A percentile compares a stretch with the other conserved stretches of the same genome.
Conservation (phyloP, 2,888 invertebrate species). For the Harpagoxenus sublaevis region DNA sequence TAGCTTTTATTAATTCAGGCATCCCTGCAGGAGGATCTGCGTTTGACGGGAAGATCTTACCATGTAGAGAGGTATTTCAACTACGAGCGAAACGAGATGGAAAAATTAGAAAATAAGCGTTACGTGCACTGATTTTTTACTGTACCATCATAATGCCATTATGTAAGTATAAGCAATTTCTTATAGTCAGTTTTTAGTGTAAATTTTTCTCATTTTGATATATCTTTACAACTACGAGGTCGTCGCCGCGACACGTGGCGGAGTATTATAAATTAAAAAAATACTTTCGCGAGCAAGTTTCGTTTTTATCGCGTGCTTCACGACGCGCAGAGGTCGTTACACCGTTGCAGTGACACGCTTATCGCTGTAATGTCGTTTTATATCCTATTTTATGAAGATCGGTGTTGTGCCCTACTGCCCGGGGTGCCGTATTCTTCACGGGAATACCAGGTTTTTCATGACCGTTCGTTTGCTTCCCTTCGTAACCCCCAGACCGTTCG, state of each 20-base stretch:
- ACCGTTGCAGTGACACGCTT: conserved; percentile 38
- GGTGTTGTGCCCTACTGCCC: not conserved
- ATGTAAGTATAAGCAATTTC: not conserved
- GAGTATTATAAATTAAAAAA: conserved; percentile 31
- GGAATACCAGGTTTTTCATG: conserved; percentile 44
- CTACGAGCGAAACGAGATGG: too few relatives aligned
- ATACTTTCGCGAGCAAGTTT: conserved; percentile 21
- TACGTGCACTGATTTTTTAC: not conserved
- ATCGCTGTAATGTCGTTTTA: conserved; percentile 53
- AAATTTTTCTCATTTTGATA: conserved; percentile 15
- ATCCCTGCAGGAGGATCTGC: not conserved
- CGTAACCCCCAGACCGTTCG: conserved; percentile 22
- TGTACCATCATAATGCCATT: not conserved
- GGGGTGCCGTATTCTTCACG: conserved; percentile 10
- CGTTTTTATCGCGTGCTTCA: conserved; percentile 58
- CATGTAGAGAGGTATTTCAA: not conserved
- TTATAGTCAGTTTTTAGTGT: not conserved
- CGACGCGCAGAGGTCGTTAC: conserved; percentile 32
- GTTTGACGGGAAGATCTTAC: not conserved
- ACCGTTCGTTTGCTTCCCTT: conserved; percentile 43
- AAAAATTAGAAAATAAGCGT: not conserved
- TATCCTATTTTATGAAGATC: conserved; percentile 52
- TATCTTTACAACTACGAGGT: not conserved
- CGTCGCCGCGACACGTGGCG: not conserved
- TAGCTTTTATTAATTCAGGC: conserved; percentile 22